Evolutionary conservation across 2,888 invertebrate genomes (phyloP).

Genomic region (Ctena decussata): DNA sequence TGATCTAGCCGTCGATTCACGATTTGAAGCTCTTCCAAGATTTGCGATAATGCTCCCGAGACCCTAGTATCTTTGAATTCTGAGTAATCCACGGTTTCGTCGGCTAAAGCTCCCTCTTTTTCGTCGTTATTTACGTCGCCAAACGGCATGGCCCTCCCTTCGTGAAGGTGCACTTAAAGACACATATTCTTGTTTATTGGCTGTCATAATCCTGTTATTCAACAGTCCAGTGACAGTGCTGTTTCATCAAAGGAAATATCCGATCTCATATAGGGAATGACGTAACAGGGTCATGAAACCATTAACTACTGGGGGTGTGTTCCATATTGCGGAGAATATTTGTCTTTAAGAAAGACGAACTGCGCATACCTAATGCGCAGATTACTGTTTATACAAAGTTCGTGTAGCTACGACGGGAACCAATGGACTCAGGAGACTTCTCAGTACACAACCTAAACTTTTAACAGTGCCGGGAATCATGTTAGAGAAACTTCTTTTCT

Average conservation of each 20-base stretch:
- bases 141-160: background rate
- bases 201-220: too few relatives aligned
- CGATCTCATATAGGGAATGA: too few relatives aligned
- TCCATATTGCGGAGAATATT: too few relatives aligned
- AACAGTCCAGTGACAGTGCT: too few relatives aligned
- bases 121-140: background rate
- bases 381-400: background rate
- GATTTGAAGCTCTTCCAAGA: background rate
- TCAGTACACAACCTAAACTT: too few relatives aligned
- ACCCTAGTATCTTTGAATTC: background rate
- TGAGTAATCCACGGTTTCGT: background rate
- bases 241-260: too few relatives aligned
- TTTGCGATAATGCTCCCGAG: background rate
- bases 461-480: too few relatives aligned
- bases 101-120: background rate
- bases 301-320: too few relatives aligned
- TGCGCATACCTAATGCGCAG: background rate
- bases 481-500: too few relatives aligned
- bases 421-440: too few relatives aligned
- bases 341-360: background rate
- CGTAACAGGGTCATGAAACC: too few relatives aligned
- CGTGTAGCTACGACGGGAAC: background rate
- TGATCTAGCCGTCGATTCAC: background rate
- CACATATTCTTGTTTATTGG: too few relatives aligned
- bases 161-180: constrained; percentile 2